Conservation (phyloP, 53 echinoderm and acorn worm genomes). For the Temnopleurus reevesii region DNA sequence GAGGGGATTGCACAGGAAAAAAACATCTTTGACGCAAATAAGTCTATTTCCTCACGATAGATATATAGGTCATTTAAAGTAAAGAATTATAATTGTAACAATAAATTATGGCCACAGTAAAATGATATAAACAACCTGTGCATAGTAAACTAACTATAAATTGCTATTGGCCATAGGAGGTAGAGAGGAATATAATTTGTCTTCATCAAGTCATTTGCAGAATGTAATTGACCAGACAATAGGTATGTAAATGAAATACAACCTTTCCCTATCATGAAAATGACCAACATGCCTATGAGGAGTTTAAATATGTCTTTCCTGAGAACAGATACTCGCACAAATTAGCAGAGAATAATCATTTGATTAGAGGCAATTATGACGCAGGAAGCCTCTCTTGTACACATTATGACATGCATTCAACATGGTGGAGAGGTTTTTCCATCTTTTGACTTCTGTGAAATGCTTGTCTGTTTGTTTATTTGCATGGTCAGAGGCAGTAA, state of each 20-base stretch:
- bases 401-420: too few relatives aligned
- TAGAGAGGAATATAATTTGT: neutral
- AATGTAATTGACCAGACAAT: neutral
- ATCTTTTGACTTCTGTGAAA: too few relatives aligned
- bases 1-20: neutral
- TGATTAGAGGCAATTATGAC: neutral
- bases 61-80: neutral
- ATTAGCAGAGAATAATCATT: neutral
- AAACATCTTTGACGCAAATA: neutral
- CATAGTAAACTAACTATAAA: too few relatives aligned
- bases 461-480: too few relatives aligned
- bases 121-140: too few relatives aligned
- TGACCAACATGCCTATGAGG: neutral
- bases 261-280: neutral
- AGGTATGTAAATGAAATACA: neutral
- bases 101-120: too few relatives aligned
- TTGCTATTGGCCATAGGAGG: too few relatives aligned
- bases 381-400: too few relatives aligned
- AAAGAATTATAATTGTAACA: neutral
- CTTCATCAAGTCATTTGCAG: neutral
- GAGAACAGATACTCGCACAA: neutral
- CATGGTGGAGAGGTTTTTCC: too few relatives aligned
- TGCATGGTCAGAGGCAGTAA: too few relatives aligned
- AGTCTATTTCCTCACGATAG: constrained; percentile 11
- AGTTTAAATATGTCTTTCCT: neutral